Base-by-base conservation (phyloP, 2,113 vertebrate species). In the Pyxicephalus adspersus region DNA sequence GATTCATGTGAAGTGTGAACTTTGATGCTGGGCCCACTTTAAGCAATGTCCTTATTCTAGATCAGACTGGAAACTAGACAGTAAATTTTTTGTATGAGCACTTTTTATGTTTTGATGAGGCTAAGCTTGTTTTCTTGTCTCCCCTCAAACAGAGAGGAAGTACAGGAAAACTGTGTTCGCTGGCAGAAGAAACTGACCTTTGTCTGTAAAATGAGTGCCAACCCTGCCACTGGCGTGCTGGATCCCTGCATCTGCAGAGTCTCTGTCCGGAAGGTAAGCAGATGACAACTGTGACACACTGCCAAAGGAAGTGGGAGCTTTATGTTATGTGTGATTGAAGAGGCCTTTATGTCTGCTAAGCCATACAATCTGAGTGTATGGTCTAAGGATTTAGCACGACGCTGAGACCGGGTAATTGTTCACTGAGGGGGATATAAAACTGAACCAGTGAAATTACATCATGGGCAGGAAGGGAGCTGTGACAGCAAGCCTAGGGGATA, bases 171-270 rank as follows among this genome's bases (percentile, higher is more conserved):
- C 91, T 97, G 97, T 0, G 98, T 99, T 25, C 94, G 94, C 83
- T 99, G 98, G 98, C 95, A 90, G 85, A 98, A 96, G 91, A 96
- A 93, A 87, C 98, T 98, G 84, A 95, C 90, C 55, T 99, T 99
- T 25, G 92, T 98, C 85, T 99, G 96, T 57, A 99, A 99, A 83
- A 98, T 99, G 96, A 98, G 96, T 15, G 97, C 97, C 83, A 99
- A 96, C 89, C 94, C 97, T 0, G 93, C 95, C 85, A 99, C 97
- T 0, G 98, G 98, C 6, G 95, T 99, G 80, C 92, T 99, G 90
- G 98, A 99, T 83, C 96, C 95, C 17, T 97, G 96, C 20, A 60
- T 98, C 90, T 98, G 96, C 92, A 90, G 98, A 5, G 96, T 99
- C 50, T 99, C 98, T 0, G 97, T 99, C 84, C 93, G 98, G 63